A percentile compares a stretch with the other conserved stretches of the same genome.
Conservation (phyloP, 2,888 invertebrate genomes). For the Gonocerus acuteangulatus region DNA sequence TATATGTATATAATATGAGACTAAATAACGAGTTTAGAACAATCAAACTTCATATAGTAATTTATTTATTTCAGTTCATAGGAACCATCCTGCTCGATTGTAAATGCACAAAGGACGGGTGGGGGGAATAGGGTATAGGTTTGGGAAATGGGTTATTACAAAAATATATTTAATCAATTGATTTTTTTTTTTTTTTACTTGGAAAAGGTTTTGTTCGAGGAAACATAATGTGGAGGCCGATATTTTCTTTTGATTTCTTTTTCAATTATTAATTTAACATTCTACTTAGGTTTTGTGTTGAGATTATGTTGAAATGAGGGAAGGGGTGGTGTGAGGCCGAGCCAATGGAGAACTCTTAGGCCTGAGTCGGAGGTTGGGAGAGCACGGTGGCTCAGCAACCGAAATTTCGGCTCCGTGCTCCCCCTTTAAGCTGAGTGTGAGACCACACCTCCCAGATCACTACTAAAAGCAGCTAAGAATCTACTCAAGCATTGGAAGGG, state of each 20-base stretch:
- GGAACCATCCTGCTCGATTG: conserved; percentile 23
- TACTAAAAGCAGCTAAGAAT: no score
- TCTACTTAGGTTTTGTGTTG: not conserved
- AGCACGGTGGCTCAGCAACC: conserved; percentile 22
- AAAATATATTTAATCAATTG: not conserved
- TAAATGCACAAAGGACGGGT: not conserved
- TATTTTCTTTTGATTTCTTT: not conserved
- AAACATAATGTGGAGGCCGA: not conserved
- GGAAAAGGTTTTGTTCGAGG: not conserved
- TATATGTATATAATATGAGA: conserved; percentile 5
- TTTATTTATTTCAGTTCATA: not conserved
- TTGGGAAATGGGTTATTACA: not conserved
- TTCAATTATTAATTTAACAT: not conserved
- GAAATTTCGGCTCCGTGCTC: conserved; percentile 8
- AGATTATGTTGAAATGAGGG: not conserved
- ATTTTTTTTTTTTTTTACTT: not conserved
- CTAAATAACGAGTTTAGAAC: not conserved
- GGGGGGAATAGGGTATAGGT: not conserved
- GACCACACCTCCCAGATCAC: not conserved
- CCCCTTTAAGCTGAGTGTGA: no score
- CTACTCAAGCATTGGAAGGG: no score
- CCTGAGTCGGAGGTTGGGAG: conserved; percentile 12
- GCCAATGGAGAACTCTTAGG: conserved; percentile 10
- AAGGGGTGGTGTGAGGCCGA: not conserved
- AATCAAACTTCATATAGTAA: not conserved